Evolutionary conservation across 1,140 invertebrate species (phyloP).

Genomic region (Trichoplusia ni): DNA sequence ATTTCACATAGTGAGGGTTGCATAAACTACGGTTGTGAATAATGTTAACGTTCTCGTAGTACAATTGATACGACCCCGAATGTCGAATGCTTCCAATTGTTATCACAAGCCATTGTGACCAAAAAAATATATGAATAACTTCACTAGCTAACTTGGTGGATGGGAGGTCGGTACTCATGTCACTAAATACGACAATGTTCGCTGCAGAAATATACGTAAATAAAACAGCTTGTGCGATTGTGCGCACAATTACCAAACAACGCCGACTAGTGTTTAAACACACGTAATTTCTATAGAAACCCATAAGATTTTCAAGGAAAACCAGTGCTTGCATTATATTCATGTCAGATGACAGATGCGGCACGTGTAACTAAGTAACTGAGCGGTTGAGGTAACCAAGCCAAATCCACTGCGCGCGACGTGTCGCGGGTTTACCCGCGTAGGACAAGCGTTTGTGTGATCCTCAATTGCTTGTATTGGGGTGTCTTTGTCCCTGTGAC

Average conservation of each 20-base stretch:
- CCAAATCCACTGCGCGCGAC: too few relatives aligned
- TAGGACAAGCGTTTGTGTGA: too few relatives aligned
- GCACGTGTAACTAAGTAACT: too few relatives aligned
- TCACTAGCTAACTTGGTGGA: too few relatives aligned
- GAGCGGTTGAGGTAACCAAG: too few relatives aligned
- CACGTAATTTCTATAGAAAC: slow-evolving; percentile 2
- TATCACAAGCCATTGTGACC: background rate
- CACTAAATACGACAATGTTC: background rate
- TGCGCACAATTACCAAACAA: background rate
- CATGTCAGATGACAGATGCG: background rate
- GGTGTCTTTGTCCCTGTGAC: too few relatives aligned
- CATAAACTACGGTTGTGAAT: background rate
- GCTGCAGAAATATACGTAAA: background rate
- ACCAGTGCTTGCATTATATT: background rate
- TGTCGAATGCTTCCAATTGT: background rate
- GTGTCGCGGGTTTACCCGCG: too few relatives aligned
- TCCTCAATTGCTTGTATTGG: too few relatives aligned
- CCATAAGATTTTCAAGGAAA: background rate
- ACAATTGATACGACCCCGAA: background rate
- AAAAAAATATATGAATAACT: background rate
- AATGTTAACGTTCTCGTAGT: background rate
- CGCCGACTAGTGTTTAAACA: background rate
- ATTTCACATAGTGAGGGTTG: background rate
- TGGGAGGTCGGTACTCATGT: too few relatives aligned
- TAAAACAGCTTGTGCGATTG: background rate